A percentile compares a stretch with the other conserved stretches of the same genome.
These are phyloP conservation scores for Decapterus maruadsi DNA, from an alignment of 2,797 vertebrate species.

Conservation along the genomic window DNA sequence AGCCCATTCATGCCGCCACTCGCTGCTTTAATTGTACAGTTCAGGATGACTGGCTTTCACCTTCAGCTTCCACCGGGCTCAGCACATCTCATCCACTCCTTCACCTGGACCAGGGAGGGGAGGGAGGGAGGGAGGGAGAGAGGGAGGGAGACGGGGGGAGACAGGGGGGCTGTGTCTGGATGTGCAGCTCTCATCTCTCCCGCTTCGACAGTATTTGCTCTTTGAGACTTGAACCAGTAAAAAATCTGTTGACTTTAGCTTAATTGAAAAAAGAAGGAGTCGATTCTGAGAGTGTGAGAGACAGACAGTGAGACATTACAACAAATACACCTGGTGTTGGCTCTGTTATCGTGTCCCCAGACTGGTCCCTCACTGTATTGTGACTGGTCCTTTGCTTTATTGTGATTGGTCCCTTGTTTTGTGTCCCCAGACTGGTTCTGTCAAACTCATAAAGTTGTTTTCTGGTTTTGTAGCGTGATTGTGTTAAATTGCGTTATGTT, in stretches of 20 bases:
- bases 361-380: too few species aligned
- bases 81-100: conserved; percentile 60
- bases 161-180: not conserved
- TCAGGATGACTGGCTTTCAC: conserved; percentile 84
- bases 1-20: conserved; percentile 64
- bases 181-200: conserved; percentile 1
- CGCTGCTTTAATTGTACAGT: conserved; percentile 86
- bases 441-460: too few species aligned
- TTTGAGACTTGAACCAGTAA: conserved; percentile 12
- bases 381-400: too few species aligned
- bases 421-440: too few species aligned
- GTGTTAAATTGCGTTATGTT: too few species aligned
- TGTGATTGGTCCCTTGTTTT: too few species aligned
- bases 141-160: not conserved
- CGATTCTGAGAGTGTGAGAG: not conserved
- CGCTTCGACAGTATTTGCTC: not conserved
- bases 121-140: not conserved
- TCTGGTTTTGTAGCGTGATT: too few species aligned
- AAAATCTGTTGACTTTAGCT: conserved; percentile 25
- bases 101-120: conserved; percentile 9
- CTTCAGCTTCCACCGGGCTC: conserved; percentile 75
- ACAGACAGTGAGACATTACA: not conserved
- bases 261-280: not conserved
- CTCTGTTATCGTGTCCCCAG: too few species aligned
- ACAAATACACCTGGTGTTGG: too few species aligned